Evolutionary conservation across 2,888 invertebrate genomes (phyloP).

Genomic region (Diloba caeruleocephala): DNA sequence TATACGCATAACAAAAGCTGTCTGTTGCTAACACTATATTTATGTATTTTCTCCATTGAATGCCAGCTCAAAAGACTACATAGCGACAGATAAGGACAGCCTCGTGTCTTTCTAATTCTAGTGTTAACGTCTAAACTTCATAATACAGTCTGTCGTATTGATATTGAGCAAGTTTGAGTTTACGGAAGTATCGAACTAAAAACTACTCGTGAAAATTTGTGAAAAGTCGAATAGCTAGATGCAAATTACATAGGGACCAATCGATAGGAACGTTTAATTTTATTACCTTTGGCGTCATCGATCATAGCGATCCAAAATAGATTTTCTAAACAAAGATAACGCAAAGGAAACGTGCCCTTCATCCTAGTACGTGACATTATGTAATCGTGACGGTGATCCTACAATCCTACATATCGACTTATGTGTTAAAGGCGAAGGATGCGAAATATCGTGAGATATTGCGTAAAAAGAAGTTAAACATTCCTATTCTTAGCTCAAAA

Average conservation of each 20-base stretch:
- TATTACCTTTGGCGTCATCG: conserved; percentile 8
- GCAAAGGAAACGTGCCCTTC: conserved; percentile 35
- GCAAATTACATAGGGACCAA: not conserved
- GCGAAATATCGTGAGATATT: conserved; percentile 36
- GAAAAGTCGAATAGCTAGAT: not conserved
- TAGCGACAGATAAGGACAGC: conserved; percentile 25
- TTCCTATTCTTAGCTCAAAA: conserved; percentile 7
- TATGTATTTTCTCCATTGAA: conserved; percentile 15
- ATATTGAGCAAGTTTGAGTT: conserved; percentile 6
- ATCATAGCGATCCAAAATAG: conserved; percentile 10
- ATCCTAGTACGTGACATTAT: conserved; percentile 15
- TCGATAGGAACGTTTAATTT: conserved; percentile 8
- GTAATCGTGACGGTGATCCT: conserved; percentile 36
- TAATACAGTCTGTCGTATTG: conserved; percentile 10
- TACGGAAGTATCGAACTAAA: conserved; percentile 9
- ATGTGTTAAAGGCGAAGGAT: conserved; percentile 47
- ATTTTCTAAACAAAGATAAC: conserved; percentile 20
- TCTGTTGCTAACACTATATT: conserved; percentile 11
- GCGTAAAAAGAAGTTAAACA: conserved; percentile 3
- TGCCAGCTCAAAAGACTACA: conserved; percentile 26
- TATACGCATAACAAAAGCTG: conserved; percentile 32
- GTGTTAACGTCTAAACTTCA: conserved; percentile 24
- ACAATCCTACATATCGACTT: conserved; percentile 24
- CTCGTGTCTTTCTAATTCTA: conserved; percentile 20
- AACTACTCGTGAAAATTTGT: not conserved